These are phyloP conservation scores for Leptopilina drosophilae DNA, from an alignment of 2,888 invertebrate species.

Conservation along the genomic window DNA sequence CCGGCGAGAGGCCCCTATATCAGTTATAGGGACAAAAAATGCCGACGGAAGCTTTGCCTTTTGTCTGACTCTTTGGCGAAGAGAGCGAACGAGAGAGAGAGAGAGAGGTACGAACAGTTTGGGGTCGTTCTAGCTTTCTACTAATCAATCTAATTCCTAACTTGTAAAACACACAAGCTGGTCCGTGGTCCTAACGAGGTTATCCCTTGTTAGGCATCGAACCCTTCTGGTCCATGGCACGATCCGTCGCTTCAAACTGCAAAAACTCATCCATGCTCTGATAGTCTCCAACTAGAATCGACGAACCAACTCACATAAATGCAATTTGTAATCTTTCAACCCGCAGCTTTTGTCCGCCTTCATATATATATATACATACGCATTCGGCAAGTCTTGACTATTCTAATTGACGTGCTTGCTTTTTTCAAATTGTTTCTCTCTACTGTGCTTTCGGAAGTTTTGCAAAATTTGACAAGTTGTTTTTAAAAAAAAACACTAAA, in stretches of 20 bases:
- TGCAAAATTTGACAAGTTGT: too few relatives aligned
- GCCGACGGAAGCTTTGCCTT: constrained; percentile 52
- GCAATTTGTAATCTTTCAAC: constrained; percentile 16
- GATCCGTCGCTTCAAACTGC: constrained; percentile 42
- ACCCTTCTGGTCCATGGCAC: constrained; percentile 65
- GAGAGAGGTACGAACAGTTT: constrained; percentile 50
- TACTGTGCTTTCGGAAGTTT: too few relatives aligned
- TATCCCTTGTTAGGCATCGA: constrained; percentile 76
- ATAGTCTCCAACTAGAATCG: constrained; percentile 21
- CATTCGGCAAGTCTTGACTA: too few relatives aligned
- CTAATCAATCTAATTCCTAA: constrained; percentile 77
- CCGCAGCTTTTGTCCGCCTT: neutral
- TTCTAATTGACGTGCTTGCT: too few relatives aligned
- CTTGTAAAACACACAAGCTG: constrained; percentile 76
- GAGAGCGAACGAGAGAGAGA: neutral
- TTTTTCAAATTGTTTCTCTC: too few relatives aligned
- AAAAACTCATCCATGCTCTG: constrained; percentile 44
- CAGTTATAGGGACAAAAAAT: constrained; percentile 50
- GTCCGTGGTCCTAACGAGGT: constrained; percentile 73
- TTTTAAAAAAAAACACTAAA: too few relatives aligned
- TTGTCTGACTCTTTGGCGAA: constrained; percentile 37
- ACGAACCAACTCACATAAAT: constrained; percentile 11
- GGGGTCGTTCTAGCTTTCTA: constrained; percentile 64
- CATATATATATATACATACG: too few relatives aligned
- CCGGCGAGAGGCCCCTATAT: constrained; percentile 47